Conservation (phyloP, 2,888 invertebrate genomes). For the Leptura quadrifasciata region DNA sequence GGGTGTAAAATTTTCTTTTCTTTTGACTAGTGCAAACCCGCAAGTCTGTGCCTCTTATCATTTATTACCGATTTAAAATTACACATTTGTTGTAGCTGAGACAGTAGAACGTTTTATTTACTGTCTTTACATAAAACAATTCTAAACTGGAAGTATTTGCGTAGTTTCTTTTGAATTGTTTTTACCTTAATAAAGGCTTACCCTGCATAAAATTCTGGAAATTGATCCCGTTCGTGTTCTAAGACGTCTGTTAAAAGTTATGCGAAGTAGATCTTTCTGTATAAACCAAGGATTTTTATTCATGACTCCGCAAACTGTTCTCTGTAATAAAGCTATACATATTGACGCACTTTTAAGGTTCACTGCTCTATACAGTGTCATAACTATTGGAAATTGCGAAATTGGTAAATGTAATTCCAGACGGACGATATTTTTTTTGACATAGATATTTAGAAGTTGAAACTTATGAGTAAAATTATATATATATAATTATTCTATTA, state of each 20-base stretch:
- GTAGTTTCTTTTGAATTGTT: background rate
- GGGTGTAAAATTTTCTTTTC: too few relatives aligned
- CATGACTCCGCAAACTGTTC: background rate
- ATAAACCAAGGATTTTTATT: background rate
- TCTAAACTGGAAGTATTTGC: background rate
- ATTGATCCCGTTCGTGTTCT: background rate
- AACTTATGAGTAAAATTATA: too few relatives aligned
- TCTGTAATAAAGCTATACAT: background rate
- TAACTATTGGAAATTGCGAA: background rate
- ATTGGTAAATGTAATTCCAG: background rate
- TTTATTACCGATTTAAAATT: too few relatives aligned
- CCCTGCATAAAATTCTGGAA: background rate
- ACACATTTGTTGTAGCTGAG: too few relatives aligned
- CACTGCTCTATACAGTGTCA: background rate
- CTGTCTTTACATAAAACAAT: background rate
- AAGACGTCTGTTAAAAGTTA: slow-evolving; percentile 7
- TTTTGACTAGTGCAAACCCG: too few relatives aligned
- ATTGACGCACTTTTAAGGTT: background rate
- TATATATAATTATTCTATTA: too few relatives aligned
- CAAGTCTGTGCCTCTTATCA: too few relatives aligned
- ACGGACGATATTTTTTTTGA: too few relatives aligned
- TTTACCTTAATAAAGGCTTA: background rate
- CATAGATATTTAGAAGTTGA: too few relatives aligned
- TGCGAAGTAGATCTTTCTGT: background rate
- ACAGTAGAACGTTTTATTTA: too few relatives aligned